A percentile compares a stretch with the other conserved stretches of the same genome.
Conservation (phyloP, 1,140 invertebrate genomes). For the Drosophila rufa region DNA sequence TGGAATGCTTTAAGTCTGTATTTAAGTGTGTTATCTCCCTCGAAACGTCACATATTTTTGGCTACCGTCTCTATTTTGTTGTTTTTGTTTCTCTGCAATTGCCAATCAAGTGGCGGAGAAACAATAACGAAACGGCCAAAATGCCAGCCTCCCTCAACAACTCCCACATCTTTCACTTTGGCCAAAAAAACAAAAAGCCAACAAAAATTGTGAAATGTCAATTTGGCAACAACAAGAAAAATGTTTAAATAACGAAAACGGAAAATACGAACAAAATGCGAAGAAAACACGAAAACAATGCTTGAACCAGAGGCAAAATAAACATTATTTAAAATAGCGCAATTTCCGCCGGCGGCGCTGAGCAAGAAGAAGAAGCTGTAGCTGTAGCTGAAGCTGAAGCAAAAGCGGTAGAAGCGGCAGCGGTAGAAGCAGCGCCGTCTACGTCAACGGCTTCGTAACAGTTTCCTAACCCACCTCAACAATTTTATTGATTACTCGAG, state of each 20-base stretch:
- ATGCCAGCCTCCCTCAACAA: constrained; percentile 5
- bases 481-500: constrained; percentile 85
- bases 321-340: constrained; percentile 85
- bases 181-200: too few relatives aligned
- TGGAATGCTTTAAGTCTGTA: background rate
- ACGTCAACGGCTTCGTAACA: constrained; percentile 80
- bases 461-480: constrained; percentile 85
- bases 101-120: constrained; percentile 29
- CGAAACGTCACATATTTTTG: constrained; percentile 20
- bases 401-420: constrained; percentile 25
- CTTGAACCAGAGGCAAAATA: constrained; percentile 61
- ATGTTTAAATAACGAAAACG: constrained; percentile 63
- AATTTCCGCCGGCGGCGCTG: constrained; percentile 73
- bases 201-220: constrained; percentile 77
- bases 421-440: constrained; percentile 28
- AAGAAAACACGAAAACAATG: constrained; percentile 30
- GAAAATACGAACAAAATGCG: constrained; percentile 33
- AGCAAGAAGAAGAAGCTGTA: constrained; percentile 42
- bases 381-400: constrained; percentile 13
- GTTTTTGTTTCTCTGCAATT: constrained; percentile 25
- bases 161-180: constrained; percentile 60
- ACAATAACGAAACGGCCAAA: constrained; percentile 23
- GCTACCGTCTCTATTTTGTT: background rate
- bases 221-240: constrained; percentile 73
- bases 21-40: constrained; percentile 2